These are phyloP conservation scores for Drosophila pruinosa DNA, from an alignment of 1,140 invertebrate genomes.

Conservation along the genomic window DNA sequence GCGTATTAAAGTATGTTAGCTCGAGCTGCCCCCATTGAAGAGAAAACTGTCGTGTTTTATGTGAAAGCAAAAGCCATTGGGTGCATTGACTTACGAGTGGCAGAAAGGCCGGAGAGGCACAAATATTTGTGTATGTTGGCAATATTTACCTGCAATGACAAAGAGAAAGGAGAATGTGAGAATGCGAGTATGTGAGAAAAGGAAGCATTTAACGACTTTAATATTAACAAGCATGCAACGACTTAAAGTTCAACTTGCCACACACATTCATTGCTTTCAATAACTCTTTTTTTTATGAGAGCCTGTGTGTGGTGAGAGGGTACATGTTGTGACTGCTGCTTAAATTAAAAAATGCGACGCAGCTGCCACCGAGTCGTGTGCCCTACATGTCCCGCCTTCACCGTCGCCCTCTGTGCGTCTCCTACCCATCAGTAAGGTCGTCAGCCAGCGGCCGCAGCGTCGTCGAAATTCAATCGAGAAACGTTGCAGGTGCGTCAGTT, in stretches of 20 bases:
- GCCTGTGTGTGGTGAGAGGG: neutral
- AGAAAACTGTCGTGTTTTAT: neutral
- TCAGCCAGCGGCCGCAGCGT: slow-evolving; percentile 14
- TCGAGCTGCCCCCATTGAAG: neutral
- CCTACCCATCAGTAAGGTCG: neutral
- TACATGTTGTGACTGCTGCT: neutral
- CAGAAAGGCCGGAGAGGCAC: slow-evolving; percentile 53
- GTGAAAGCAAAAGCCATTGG: slow-evolving; percentile 1
- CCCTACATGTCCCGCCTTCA: neutral
- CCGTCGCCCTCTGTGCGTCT: neutral
- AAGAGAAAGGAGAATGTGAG: slow-evolving; percentile 1
- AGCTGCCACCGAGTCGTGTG: slow-evolving; percentile 45
- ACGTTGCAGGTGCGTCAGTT: slow-evolving; percentile 59
- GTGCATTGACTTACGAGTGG: slow-evolving; percentile 49
- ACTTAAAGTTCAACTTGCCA: slow-evolving; percentile 4
- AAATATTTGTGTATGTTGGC: slow-evolving; percentile 64
- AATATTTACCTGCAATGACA: slow-evolving; percentile 72
- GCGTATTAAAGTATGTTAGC: neutral
- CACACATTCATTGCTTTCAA: too few relatives aligned
- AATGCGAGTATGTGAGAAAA: neutral
- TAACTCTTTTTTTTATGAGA: slow-evolving; percentile 9
- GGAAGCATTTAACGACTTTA: slow-evolving; percentile 21
- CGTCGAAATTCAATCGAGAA: slow-evolving; percentile 66
- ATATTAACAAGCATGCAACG: slow-evolving; percentile 34
- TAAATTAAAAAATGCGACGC: slow-evolving; percentile 65